Percentiles rank a stretch among this genome's conserved stretches.
These are phyloP conservation scores for Mycalesis mineus DNA, from an alignment of 2,888 invertebrate genomes.

Conservation along the genomic window DNA sequence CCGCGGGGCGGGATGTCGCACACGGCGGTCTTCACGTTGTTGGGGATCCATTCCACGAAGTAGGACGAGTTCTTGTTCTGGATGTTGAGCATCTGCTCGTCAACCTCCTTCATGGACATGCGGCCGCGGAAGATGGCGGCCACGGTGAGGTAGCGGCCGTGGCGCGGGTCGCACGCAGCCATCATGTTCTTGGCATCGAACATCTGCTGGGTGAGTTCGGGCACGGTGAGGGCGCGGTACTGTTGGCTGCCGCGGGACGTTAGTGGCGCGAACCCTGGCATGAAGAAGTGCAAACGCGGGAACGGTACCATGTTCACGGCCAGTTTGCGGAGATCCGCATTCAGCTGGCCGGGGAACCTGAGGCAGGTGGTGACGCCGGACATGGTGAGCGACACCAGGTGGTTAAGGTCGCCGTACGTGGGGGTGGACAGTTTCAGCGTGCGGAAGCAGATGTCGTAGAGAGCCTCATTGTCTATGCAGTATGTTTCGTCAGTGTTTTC, in stretches of 20 bases:
- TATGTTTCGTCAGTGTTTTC: conserved; percentile 94
- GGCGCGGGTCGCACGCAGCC: conserved; percentile 96
- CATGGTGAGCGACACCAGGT: conserved; percentile 91
- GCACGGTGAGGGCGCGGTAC: conserved; percentile 93
- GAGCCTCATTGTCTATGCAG: conserved; percentile 84
- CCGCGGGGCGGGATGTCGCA: conserved; percentile 96
- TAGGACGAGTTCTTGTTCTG: conserved; percentile 85
- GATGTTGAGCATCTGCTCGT: conserved; percentile 93
- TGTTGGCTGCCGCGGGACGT: conserved; percentile 92
- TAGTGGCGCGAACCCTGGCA: conserved; percentile 94
- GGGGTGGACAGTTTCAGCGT: conserved; percentile 91
- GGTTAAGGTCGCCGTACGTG: conserved; percentile 93
- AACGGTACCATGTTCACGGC: conserved; percentile 99
- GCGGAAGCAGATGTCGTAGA: conserved; percentile 90
- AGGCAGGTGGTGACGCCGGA: conserved; percentile 90
- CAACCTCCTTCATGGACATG: conserved; percentile 95
- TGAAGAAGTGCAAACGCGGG: conserved; percentile 96
- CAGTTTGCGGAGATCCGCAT: conserved; percentile 84
- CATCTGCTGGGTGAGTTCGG: conserved; percentile 94
- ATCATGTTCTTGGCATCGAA: conserved; percentile 98
- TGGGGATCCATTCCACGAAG: conserved; percentile 88
- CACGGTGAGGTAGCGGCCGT: conserved; percentile 93
- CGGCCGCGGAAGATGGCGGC: conserved; percentile 94
- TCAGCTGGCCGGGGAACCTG: conserved; percentile 85
- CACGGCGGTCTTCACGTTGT: conserved; percentile 95